Percentiles rank a stretch among this genome's conserved stretches.
These are phyloP conservation scores for Eledona agricola DNA, from an alignment of 2,888 invertebrate genomes.

Conservation along the genomic window DNA sequence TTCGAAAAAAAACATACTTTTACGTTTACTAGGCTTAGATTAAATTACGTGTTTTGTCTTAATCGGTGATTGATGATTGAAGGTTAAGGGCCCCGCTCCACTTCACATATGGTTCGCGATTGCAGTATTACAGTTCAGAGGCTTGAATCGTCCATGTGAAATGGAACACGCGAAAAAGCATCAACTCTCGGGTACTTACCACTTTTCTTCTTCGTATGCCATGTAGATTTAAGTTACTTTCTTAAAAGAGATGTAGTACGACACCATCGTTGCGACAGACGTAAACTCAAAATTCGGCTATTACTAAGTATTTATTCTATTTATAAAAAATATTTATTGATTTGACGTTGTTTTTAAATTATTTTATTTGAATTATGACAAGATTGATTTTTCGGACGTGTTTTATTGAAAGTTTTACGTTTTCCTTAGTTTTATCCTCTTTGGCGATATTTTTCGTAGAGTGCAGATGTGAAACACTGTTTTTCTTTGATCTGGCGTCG, in stretches of 20 bases:
- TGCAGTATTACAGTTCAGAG: constrained; percentile 13
- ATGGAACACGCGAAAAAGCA: constrained; percentile 16
- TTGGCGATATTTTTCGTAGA: constrained; percentile 53
- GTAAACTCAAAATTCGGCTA: constrained; percentile 56
- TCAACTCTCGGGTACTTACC: constrained; percentile 28
- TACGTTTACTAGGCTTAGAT: constrained; percentile 26
- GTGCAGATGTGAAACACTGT: constrained; percentile 42
- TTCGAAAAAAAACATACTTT: constrained; percentile 20
- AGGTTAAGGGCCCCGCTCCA: constrained; percentile 16
- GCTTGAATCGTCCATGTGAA: constrained; percentile 9
- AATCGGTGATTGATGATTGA: constrained; percentile 18
- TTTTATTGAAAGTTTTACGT: constrained; percentile 51
- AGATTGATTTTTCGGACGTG: constrained; percentile 54
- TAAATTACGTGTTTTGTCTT: constrained; percentile 15
- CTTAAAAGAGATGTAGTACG: constrained; percentile 50
- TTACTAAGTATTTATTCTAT: constrained; percentile 45
- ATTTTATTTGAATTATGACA: constrained; percentile 56
- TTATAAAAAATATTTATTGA: constrained; percentile 50
- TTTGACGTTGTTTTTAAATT: constrained; percentile 52
- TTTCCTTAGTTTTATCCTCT: constrained; percentile 40
- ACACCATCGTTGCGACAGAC: constrained; percentile 53
- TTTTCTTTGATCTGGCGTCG: constrained; percentile 51
- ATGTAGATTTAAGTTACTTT: constrained; percentile 41
- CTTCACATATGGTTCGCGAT: constrained; percentile 23
- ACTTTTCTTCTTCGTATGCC: constrained; percentile 29